These are phyloP conservation scores for Mesocentrotus franciscanus DNA, from an alignment of 53 echinoderm and acorn worm species.

Conservation along the genomic window DNA sequence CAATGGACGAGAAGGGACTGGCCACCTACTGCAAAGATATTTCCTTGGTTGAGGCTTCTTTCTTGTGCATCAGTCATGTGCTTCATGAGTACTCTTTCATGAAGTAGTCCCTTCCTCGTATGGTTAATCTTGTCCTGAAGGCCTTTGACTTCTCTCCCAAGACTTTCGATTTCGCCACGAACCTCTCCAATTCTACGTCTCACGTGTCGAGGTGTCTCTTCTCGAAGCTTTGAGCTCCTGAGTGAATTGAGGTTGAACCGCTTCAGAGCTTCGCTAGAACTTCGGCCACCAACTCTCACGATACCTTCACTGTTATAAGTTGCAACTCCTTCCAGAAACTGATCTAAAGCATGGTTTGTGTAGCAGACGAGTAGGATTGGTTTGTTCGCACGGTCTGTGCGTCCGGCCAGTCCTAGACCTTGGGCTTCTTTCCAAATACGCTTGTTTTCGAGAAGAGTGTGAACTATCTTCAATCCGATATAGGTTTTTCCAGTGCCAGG, in stretches of 20 bases:
- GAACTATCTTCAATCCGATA: constrained; percentile 86
- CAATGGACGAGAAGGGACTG: constrained; percentile 38
- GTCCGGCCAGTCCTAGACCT: constrained; percentile 3
- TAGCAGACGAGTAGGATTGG: constrained; percentile 93
- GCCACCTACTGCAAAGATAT: neutral
- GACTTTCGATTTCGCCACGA: constrained; percentile 27
- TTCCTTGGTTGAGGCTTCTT: constrained; percentile 42
- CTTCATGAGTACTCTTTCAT: constrained; percentile 41
- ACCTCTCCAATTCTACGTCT: constrained; percentile 53
- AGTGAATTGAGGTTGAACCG: constrained; percentile 70
- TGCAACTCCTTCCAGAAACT: constrained; percentile 91
- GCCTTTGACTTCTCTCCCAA: constrained; percentile 57
- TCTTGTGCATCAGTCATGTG: constrained; percentile 60
- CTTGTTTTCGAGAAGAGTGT: constrained; percentile 80
- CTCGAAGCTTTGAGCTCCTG: constrained; percentile 29
- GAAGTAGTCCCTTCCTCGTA: constrained; percentile 69
- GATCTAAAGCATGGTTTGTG: constrained; percentile 97
- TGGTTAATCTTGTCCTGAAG: constrained; percentile 47
- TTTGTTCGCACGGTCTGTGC: neutral
- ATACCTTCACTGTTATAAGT: constrained; percentile 63
- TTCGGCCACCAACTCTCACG: constrained; percentile 86
- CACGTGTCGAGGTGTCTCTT: neutral
- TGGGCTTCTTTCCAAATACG: constrained; percentile 53
- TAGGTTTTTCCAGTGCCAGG: constrained; percentile 95
- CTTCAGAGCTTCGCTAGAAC: constrained; percentile 75